Evolutionary conservation across 1,140 invertebrate genomes (phyloP).

Genomic region (Tachypleus tridentatus): DNA sequence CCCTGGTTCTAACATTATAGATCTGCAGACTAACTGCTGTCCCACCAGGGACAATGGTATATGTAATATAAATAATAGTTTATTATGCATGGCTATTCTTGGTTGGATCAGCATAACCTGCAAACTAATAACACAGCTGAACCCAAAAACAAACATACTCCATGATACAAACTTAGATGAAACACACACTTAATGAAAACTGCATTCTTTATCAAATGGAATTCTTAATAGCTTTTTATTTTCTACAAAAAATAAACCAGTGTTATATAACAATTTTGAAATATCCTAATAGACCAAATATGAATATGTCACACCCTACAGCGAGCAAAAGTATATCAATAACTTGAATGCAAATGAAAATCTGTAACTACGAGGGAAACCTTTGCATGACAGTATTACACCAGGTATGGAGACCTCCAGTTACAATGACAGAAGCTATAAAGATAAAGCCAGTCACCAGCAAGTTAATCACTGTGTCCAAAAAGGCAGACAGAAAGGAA

Average conservation of each 20-base stretch:
- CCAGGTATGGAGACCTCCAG: constrained; percentile 82
- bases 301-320: not conserved
- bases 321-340: not conserved
- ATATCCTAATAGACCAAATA: not conserved
- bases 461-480: constrained; percentile 63
- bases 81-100: too few species aligned
- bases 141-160: constrained; percentile 5
- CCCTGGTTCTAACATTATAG: constrained; percentile 2
- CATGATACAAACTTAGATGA: too few species aligned
- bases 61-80: too few species aligned
- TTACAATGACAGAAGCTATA: constrained; percentile 69
- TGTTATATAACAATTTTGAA: not conserved
- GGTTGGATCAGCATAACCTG: too few species aligned
- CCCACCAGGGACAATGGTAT: too few species aligned
- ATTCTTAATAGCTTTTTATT: too few species aligned
- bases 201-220: too few species aligned
- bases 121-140: too few species aligned
- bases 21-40: not conserved
- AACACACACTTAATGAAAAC: too few species aligned
- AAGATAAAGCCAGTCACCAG: constrained; percentile 60
- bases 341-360: constrained; percentile 31
- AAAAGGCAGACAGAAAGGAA: constrained; percentile 80
- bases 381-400: constrained; percentile 73
- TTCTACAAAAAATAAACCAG: too few species aligned
- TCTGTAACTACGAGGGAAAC: constrained; percentile 50